phyloP scores from a whole-genome alignment of 2,113 vertebrate species.

The Tragelaphus imberbis region DNA sequence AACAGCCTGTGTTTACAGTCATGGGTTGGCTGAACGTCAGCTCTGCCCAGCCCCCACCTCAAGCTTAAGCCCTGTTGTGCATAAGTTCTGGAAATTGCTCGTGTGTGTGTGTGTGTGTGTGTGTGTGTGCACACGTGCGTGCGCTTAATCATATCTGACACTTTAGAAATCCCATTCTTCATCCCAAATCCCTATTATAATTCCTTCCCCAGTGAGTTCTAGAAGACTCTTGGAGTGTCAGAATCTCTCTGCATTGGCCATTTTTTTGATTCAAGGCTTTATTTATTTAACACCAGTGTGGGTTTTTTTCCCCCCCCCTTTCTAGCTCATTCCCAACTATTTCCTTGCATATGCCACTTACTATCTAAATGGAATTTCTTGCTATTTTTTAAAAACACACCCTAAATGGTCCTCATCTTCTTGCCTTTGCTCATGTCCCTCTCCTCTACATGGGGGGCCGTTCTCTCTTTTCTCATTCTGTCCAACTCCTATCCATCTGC shows the following conservation, averaged over 20 bases:
- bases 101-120: not conserved
- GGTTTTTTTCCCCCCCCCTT: not conserved
- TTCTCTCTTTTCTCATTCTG: not conserved
- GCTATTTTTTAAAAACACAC: not conserved
- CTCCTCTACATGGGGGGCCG: not conserved
- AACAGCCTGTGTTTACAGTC: not conserved
- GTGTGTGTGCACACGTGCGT: accelerated
- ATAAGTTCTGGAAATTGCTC: not conserved
- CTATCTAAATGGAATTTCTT: not conserved
- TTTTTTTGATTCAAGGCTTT: not conserved
- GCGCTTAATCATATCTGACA: accelerated
- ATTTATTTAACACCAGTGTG: not conserved
- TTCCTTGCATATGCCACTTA: not conserved
- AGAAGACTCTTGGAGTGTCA: not conserved
- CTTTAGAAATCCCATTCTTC: not conserved
- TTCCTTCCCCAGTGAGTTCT: not conserved
- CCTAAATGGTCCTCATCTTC: not conserved
- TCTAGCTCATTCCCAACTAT: not conserved
- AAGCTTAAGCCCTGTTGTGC: not conserved
- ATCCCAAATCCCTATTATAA: too few species aligned
- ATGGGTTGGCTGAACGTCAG: not conserved
- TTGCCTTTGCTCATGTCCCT: not conserved
- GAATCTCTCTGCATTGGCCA: not conserved
- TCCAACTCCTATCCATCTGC: not conserved
- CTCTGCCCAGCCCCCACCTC: not conserved